Conservation (phyloP, 2,113 vertebrate species). For the Ia io region DNA sequence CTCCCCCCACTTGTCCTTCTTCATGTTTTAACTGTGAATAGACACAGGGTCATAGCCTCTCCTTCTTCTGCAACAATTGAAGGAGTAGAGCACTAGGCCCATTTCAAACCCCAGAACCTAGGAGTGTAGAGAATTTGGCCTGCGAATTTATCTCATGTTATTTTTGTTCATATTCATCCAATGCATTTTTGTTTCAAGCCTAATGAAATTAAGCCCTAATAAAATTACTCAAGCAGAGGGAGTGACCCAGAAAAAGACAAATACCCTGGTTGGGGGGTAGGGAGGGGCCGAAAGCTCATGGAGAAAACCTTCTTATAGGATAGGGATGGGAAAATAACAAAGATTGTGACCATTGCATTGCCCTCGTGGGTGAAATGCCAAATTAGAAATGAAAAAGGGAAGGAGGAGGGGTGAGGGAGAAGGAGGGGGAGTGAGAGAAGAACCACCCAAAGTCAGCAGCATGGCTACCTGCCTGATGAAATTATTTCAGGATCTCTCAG, state of each 20-base stretch:
- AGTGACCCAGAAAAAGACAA: not conserved
- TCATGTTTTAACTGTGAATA: not conserved
- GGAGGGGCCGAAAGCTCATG: not conserved
- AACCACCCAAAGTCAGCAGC: not conserved
- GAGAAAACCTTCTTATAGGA: not conserved
- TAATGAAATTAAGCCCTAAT: conserved; percentile 50
- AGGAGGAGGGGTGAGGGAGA: not conserved
- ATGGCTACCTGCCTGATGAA: not conserved
- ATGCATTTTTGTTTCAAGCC: conserved; percentile 39
- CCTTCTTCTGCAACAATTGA: not conserved
- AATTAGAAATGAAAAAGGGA: not conserved
- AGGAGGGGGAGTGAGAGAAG: not conserved
- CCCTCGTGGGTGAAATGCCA: not conserved
- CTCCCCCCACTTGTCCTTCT: not conserved
- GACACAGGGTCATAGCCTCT: not conserved
- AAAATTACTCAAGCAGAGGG: conserved; percentile 51
- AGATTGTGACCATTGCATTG: not conserved
- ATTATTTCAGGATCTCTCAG: not conserved
- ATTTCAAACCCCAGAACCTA: conserved; percentile 3
- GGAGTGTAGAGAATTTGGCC: conserved; percentile 31
- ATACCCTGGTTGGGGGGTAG: not conserved
- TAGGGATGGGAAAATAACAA: not conserved
- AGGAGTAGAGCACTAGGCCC: not conserved
- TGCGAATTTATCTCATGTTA: not conserved
- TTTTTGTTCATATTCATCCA: conserved; percentile 36